Conservation (phyloP, 2,113 vertebrate species). For the Lichenostomus cassidix region DNA sequence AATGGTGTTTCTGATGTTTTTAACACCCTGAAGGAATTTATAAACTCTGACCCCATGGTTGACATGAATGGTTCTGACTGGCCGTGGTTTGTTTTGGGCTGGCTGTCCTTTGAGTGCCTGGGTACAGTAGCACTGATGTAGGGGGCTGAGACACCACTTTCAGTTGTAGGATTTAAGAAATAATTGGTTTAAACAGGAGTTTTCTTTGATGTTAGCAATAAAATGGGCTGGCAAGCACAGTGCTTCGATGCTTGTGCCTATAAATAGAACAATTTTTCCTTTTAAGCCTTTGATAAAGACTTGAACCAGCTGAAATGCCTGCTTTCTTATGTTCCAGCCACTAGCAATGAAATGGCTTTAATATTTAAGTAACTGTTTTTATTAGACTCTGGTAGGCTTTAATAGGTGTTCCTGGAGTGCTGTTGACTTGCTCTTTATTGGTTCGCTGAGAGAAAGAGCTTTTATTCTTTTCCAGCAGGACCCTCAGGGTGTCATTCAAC, state of each 20-base stretch:
- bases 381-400: conserved; percentile 46
- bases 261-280: conserved; percentile 22
- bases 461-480: conserved; percentile 46
- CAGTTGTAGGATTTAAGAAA: not conserved
- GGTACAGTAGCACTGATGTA: not conserved
- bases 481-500: conserved; percentile 27
- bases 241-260: not conserved
- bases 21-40: not conserved
- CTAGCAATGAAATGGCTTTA: conserved; percentile 36
- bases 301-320: not conserved
- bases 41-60: not conserved
- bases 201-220: conserved; percentile 2
- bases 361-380: conserved; percentile 54
- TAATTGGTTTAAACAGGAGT: not conserved
- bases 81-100: not conserved
- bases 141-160: not conserved
- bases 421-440: conserved; percentile 37
- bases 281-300: not conserved
- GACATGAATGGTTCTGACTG: not conserved
- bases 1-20: conserved; percentile 23
- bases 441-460: conserved; percentile 29
- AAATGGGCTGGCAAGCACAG: not conserved
- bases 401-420: conserved; percentile 49
- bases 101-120: not conserved
- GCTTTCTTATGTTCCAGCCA: conserved; percentile 18